phyloP scores from a whole-genome alignment of 2,888 invertebrate species.

The Busseola fusca region DNA sequence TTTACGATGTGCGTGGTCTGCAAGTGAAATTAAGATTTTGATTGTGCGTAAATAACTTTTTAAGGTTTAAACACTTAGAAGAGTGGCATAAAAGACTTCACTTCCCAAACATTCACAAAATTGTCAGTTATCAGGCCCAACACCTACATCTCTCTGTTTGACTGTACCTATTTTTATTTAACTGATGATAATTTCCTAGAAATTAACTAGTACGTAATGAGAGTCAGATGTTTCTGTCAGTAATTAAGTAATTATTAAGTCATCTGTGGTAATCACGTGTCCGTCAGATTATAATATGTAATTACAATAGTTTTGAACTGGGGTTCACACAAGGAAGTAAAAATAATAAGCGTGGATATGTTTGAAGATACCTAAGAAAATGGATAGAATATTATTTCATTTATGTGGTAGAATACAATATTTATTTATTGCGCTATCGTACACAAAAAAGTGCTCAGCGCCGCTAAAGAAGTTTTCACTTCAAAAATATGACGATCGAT shows the following conservation, averaged over 20 bases:
- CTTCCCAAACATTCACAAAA: too few relatives aligned
- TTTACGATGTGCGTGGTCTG: too few relatives aligned
- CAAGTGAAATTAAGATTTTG: too few relatives aligned
- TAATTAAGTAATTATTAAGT: constrained; percentile 31
- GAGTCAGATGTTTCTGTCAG: constrained; percentile 6
- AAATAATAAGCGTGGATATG: neutral
- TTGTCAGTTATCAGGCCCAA: too few relatives aligned
- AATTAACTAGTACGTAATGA: constrained; percentile 7
- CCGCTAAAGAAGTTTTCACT: too few relatives aligned
- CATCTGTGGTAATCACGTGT: constrained; percentile 5
- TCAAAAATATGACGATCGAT: too few relatives aligned
- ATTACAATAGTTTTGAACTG: neutral
- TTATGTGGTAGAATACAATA: too few relatives aligned
- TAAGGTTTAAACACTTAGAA: neutral
- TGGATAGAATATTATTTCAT: too few relatives aligned
- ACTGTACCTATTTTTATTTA: neutral
- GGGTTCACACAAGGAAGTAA: neutral
- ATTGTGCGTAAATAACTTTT: neutral
- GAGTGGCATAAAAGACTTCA: neutral
- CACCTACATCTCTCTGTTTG: neutral
- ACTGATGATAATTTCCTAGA: constrained; percentile 18
- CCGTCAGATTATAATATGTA: neutral
- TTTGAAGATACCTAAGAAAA: neutral
- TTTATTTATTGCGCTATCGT: too few relatives aligned
- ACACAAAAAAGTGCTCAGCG: too few relatives aligned